A percentile compares a stretch with the other conserved stretches of the same genome.
phyloP scores from a whole-genome alignment of 2,888 invertebrate genomes.

The Hesperia comma region DNA sequence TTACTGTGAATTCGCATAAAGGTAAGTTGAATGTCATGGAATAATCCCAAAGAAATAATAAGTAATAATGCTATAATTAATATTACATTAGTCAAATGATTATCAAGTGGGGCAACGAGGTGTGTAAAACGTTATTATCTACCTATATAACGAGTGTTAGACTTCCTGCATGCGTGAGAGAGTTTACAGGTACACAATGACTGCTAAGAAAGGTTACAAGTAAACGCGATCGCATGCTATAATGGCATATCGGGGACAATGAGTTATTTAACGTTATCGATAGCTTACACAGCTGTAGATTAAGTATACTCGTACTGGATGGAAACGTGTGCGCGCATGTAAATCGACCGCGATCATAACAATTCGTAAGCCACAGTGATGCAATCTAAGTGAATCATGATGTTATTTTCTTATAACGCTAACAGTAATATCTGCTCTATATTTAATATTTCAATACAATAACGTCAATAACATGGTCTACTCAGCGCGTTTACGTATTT shows the following conservation, averaged over 20 bases:
- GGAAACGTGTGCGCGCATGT: constrained; percentile 41
- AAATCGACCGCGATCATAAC: constrained; percentile 54
- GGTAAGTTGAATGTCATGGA: neutral
- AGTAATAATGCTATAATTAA: neutral
- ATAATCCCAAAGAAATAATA: neutral
- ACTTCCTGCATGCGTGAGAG: constrained; percentile 51
- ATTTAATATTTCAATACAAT: neutral
- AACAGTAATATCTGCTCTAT: neutral
- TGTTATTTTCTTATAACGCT: constrained; percentile 37
- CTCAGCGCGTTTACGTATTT: neutral
- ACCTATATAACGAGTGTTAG: neutral
- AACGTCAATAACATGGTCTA: neutral
- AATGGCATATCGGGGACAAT: constrained; percentile 53
- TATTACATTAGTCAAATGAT: neutral
- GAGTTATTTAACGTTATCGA: constrained; percentile 68
- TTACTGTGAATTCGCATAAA: constrained; percentile 4
- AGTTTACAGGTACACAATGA: constrained; percentile 50
- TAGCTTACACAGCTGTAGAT: constrained; percentile 69
- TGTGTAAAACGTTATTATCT: constrained; percentile 10
- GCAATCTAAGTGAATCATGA: constrained; percentile 60
- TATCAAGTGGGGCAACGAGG: constrained; percentile 5
- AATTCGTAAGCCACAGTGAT: constrained; percentile 53
- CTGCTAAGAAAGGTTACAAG: constrained; percentile 45
- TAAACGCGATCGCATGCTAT: constrained; percentile 45
- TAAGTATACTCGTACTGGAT: neutral